Evolutionary conservation across 2,797 vertebrate species (phyloP), one percentile per base, ranked within the genome.

Genomic region (Takifugu rubripes): DNA sequence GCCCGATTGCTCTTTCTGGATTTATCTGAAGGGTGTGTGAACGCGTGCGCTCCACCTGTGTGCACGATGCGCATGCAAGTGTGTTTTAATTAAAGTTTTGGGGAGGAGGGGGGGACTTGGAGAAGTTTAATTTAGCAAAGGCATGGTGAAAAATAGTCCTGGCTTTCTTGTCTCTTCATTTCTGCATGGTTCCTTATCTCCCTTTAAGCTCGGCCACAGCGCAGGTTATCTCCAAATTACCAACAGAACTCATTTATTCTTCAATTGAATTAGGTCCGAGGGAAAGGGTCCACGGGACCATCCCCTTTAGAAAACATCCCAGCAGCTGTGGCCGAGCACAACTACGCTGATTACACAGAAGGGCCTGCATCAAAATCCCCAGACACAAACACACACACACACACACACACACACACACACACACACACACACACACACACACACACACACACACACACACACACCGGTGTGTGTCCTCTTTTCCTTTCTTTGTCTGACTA

Each of bases 191-290:
- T 72, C 77, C 89, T 91, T 90, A 90, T 90, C 90, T 90, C 54
- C 64, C 53, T 70, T 72, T 82, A 81, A 84, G 81, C 84, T 78
- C 59, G 52, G 81, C 84, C 85, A 81, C 84, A 59, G 81, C 70
- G 61, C 83, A 88, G 85, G 88, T 90, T 92, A 91, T 91, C 89
- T 88, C 78, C 84, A 85, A 91, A 91, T 92, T 90, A 91, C 89
- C 81, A 87, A 80, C 87, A 87, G 74, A 90, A 88, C 87, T 89
- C 83, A 90, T 92, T 90, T 90, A 91, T 91, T 92, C 84, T 89
- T 82, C 89, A 85, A 87, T 89, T 90, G 88, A 90, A 91, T 91
- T 87, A 83, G 85, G 82, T 84, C 71, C 74, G 56, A 8, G 68
- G 69, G 67, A 86, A 69, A 60, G 66, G 69, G 67, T 59, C 82